phyloP scores from a whole-genome alignment of 2,113 vertebrate species.

The Chiloscyllium plagiosum region DNA sequence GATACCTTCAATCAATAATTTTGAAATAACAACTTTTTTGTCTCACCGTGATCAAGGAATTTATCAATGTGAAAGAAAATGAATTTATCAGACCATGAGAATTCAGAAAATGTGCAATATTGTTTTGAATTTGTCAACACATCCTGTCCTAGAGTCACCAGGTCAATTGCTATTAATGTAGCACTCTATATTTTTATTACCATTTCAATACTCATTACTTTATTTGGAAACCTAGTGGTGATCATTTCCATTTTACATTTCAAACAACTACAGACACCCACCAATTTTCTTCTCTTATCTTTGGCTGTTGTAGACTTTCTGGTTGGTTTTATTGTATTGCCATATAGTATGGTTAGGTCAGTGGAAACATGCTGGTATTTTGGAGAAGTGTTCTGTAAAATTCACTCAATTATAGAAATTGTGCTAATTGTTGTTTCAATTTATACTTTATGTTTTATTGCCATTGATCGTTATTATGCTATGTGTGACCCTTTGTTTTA shows the following conservation, averaged over 20 bases:
- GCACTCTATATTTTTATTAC: constrained; percentile 43
- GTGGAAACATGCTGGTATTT: constrained; percentile 51
- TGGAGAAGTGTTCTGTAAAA: constrained; percentile 46
- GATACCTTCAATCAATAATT: background rate
- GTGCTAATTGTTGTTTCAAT: constrained; percentile 48
- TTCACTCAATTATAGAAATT: constrained; percentile 48
- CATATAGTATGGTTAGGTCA: constrained; percentile 46
- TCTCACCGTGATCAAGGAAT: background rate
- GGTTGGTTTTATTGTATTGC: constrained; percentile 48
- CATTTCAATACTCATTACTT: constrained; percentile 44
- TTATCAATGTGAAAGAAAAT: constrained; percentile 10
- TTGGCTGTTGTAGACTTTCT: constrained; percentile 50
- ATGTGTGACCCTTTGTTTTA: constrained; percentile 36
- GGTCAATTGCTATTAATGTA: constrained; percentile 12
- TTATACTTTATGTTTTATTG: constrained; percentile 46
- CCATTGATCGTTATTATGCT: constrained; percentile 38
- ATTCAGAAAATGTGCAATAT: constrained; percentile 26
- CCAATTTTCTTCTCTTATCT: constrained; percentile 50
- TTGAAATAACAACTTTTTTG: background rate
- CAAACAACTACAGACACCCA: constrained; percentile 52
- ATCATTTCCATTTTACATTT: constrained; percentile 51
- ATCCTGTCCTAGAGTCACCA: constrained; percentile 20
- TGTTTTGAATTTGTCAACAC: constrained; percentile 24
- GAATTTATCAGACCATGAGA: background rate
- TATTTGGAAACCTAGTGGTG: constrained; percentile 48